phyloP scores from a whole-genome alignment of 1,140 invertebrate species.

The Littorina saxatilis region DNA sequence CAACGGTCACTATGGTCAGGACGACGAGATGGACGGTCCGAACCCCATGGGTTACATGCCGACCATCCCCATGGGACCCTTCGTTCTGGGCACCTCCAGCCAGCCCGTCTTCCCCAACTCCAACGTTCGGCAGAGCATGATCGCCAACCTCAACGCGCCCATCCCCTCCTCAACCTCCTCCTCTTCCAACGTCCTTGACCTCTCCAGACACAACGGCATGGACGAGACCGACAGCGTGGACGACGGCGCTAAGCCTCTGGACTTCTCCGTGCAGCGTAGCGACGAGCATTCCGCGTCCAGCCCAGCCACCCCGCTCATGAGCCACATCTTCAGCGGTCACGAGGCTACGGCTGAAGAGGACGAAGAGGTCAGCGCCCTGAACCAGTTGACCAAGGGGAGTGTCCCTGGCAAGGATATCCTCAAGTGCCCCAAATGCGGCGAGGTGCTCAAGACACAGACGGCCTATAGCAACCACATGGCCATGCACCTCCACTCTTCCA shows the following conservation, averaged over 20 bases:
- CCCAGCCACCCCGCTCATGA: background rate
- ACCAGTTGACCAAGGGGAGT: background rate
- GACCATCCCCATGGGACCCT: constrained; percentile 63
- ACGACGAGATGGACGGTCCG: constrained; percentile 7
- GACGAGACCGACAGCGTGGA: constrained; percentile 34
- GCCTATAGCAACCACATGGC: constrained; percentile 71
- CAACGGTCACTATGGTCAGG: constrained; percentile 28
- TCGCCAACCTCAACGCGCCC: constrained; percentile 7
- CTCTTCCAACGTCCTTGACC: background rate
- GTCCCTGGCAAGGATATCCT: constrained; percentile 1
- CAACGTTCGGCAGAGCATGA: background rate
- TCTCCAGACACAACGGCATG: constrained; percentile 20
- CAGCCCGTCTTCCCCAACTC: constrained; percentile 46
- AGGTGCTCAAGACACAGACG: constrained; percentile 62
- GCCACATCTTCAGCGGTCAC: background rate
- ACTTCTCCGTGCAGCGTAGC: constrained; percentile 67
- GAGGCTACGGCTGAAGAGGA: background rate
- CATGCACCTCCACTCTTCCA: constrained; percentile 56
- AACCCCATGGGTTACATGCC: background rate
- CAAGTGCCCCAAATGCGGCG: constrained; percentile 65
- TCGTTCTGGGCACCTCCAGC: constrained; percentile 56
- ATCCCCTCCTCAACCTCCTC: background rate
- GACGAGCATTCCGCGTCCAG: background rate
- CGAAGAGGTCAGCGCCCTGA: background rate
- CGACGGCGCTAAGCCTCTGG: constrained; percentile 59